Conservation (phyloP, 2,113 vertebrate genomes). For the Erpornis zantholeuca region DNA sequence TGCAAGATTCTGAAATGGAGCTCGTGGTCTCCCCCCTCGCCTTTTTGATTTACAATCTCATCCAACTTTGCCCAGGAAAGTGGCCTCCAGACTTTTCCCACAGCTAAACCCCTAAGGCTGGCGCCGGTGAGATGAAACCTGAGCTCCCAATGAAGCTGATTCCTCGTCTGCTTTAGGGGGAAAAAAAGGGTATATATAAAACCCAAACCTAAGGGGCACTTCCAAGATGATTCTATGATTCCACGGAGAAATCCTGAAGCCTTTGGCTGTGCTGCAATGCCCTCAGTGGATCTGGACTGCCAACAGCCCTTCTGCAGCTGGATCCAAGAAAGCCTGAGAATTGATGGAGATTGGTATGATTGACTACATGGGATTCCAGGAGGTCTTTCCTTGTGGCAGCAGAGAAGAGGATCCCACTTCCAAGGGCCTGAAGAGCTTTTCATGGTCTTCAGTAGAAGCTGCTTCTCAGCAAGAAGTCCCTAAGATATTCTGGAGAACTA, state of each 20-base stretch:
- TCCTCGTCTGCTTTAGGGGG: neutral
- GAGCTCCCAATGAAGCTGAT: neutral
- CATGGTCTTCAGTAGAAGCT: constrained; percentile 8
- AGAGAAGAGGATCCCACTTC: neutral
- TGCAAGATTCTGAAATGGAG: neutral
- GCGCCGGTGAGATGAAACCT: neutral
- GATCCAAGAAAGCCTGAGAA: constrained; percentile 2
- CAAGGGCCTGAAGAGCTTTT: neutral
- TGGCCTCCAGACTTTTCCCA: neutral
- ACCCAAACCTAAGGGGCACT: neutral
- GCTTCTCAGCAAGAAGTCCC: constrained; percentile 33
- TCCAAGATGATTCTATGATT: neutral
- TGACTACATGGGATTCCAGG: neutral
- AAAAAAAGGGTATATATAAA: neutral
- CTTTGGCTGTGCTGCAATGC: neutral
- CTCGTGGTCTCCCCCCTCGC: neutral
- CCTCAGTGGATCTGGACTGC: neutral
- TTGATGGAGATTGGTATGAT: neutral
- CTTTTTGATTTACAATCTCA: neutral
- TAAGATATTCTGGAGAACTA: constrained; percentile 47
- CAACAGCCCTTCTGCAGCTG: neutral
- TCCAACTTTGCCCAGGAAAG: neutral
- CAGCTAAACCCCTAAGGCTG: neutral
- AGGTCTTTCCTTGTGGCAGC: neutral
- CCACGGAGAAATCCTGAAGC: neutral